phyloP scores from a whole-genome alignment of 2,797 vertebrate species.

The Acrocephalus scirpaceus region DNA sequence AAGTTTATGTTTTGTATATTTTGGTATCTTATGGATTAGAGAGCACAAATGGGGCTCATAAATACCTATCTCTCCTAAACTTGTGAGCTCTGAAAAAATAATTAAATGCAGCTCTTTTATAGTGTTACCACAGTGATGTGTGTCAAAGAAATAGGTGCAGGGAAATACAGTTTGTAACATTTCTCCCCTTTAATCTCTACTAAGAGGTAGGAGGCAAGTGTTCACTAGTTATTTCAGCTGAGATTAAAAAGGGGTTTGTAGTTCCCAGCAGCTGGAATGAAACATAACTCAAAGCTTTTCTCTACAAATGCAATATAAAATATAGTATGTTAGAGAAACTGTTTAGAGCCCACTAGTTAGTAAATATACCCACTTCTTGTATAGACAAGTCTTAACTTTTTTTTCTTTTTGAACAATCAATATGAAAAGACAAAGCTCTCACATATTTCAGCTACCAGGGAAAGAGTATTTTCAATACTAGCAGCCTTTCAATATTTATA shows the following conservation, averaged over 20 bases:
- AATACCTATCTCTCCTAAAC: constrained; percentile 9
- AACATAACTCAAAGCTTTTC: constrained; percentile 1
- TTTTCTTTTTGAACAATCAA: constrained; percentile 55
- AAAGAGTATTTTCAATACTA: constrained; percentile 58
- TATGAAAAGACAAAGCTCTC: constrained; percentile 67
- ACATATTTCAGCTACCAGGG: constrained; percentile 58
- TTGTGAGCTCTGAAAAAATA: constrained; percentile 28
- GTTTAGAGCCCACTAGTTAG: constrained; percentile 56
- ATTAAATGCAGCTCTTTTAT: constrained; percentile 16
- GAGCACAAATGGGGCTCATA: neutral
- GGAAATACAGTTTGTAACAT: neutral
- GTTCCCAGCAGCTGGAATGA: neutral
- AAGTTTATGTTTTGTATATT: neutral
- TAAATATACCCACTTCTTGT: constrained; percentile 62
- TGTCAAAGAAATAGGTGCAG: neutral
- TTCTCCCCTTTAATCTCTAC: neutral
- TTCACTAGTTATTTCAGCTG: neutral
- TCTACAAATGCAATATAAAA: constrained; percentile 14
- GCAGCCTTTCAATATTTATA: constrained; percentile 79
- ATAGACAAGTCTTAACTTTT: constrained; percentile 66
- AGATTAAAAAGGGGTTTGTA: constrained; percentile 17
- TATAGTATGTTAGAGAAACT: neutral
- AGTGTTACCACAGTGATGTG: neutral
- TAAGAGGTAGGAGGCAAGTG: neutral
- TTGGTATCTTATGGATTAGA: neutral